Percentiles rank a stretch among this genome's conserved stretches.
These are phyloP conservation scores for Microplitis mediator DNA, from an alignment of 1,140 invertebrate species.

Conservation along the genomic window DNA sequence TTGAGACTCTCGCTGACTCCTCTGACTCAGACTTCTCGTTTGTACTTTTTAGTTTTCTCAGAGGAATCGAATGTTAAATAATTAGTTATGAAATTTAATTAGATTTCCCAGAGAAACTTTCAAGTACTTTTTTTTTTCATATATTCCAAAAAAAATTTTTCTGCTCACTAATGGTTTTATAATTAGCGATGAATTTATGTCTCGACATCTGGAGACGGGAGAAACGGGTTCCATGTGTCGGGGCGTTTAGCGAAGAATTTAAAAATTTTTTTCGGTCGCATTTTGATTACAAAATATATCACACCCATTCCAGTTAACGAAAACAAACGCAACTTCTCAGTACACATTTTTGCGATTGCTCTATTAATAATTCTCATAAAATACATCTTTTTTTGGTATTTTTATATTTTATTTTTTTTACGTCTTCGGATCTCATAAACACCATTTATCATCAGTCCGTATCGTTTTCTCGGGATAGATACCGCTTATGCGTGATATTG, in stretches of 20 bases:
- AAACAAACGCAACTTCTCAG: conserved; percentile 34
- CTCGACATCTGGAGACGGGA: conserved; percentile 8
- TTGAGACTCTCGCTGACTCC: conserved; percentile 20
- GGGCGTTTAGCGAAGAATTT: neutral
- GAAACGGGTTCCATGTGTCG: conserved; percentile 10
- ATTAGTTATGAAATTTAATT: conserved; percentile 10
- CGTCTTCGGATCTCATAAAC: conserved; percentile 22
- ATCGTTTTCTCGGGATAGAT: neutral
- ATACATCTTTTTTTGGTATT: neutral
- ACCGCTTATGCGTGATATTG: neutral
- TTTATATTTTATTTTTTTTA: neutral
- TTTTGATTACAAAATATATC: conserved; percentile 25
- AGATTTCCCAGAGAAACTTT: neutral
- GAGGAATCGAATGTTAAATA: conserved; percentile 12
- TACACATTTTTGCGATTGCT: conserved; percentile 8
- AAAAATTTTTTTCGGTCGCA: neutral
- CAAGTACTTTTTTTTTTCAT: neutral
- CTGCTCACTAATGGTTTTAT: neutral
- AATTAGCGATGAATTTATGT: neutral
- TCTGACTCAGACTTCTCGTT: neutral
- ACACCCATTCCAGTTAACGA: conserved; percentile 14
- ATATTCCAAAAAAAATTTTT: neutral
- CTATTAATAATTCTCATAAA: conserved; percentile 35
- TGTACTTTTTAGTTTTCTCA: conserved; percentile 7
- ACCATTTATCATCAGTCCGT: conserved; percentile 24